Conservation (phyloP, 1,140 invertebrate species). For the Drosophila ananassae region DNA sequence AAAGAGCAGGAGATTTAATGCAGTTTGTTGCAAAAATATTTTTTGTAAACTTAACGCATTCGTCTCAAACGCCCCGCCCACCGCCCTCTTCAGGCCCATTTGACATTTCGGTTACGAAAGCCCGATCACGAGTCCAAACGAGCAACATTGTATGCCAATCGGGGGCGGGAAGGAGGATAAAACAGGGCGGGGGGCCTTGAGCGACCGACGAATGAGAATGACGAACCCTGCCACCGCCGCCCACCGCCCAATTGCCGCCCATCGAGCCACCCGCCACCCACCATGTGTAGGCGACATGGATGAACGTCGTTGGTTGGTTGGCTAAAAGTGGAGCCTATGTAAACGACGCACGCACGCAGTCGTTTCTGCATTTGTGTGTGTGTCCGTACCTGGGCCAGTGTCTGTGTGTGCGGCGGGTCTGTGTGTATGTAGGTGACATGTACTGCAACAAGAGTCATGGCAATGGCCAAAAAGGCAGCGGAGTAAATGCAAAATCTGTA, state of each 20-base stretch:
- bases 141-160: slow-evolving; percentile 73
- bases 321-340: slow-evolving; percentile 63
- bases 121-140: slow-evolving; percentile 62
- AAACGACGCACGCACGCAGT: slow-evolving; percentile 68
- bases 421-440: slow-evolving; percentile 77
- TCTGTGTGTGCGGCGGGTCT: slow-evolving; percentile 10
- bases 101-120: slow-evolving; percentile 62
- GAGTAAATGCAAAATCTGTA: slow-evolving; percentile 79
- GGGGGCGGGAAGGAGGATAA: slow-evolving; percentile 2
- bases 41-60: slow-evolving; percentile 74
- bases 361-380: slow-evolving; percentile 1
- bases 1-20: slow-evolving; percentile 52
- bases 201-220: slow-evolving; percentile 74
- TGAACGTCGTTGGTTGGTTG: slow-evolving; percentile 73
- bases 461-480: slow-evolving; percentile 74
- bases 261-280: slow-evolving; percentile 18
- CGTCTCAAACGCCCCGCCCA: slow-evolving; percentile 33
- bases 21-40: slow-evolving; percentile 54
- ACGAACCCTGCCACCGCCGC: slow-evolving; percentile 51
- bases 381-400: neutral
- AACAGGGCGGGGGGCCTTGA: slow-evolving; percentile 42
- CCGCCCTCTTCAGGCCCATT: slow-evolving; percentile 8
- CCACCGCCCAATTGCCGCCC: slow-evolving; percentile 16
- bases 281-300: slow-evolving; percentile 67
- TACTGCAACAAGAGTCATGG: slow-evolving; percentile 63